Evolutionary conservation across 2,888 invertebrate species (phyloP).

Genomic region (Cepaea hortensis): DNA sequence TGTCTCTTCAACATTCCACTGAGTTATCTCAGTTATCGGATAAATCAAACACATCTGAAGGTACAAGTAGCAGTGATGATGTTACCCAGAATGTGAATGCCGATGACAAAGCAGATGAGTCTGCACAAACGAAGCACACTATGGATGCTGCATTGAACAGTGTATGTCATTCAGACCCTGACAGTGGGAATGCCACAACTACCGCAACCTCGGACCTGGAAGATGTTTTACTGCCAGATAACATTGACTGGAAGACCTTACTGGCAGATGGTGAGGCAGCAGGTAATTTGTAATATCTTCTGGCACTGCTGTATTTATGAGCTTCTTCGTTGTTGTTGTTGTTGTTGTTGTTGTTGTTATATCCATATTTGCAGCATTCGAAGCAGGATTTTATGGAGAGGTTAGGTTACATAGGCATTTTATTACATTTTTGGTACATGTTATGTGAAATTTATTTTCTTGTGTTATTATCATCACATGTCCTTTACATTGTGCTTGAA

Average conservation of each 20-base stretch:
- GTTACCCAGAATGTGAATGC: neutral
- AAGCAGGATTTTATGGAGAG: too few species aligned
- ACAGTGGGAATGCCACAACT: neutral
- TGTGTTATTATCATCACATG: too few species aligned
- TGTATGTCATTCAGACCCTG: neutral
- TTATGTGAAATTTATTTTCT: too few species aligned
- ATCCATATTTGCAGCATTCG: too few species aligned
- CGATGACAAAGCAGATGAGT: neutral
- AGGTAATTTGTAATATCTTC: constrained; percentile 6
- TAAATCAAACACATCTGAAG: too few species aligned
- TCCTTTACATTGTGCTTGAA: too few species aligned
- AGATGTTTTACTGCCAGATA: neutral
- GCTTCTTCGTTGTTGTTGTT: too few species aligned
- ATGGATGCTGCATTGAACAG: neutral
- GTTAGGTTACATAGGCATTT: too few species aligned
- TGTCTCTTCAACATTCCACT: neutral
- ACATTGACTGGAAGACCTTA: constrained; percentile 38
- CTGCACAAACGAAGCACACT: neutral
- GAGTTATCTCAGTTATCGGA: neutral
- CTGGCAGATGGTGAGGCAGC: constrained; percentile 1
- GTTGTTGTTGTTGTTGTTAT: too few species aligned
- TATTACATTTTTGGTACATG: too few species aligned
- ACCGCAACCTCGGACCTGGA: constrained; percentile 3
- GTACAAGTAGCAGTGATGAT: neutral
- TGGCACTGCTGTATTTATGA: too few species aligned